Base-by-base conservation (phyloP, 2,797 vertebrate species). In the Miichthys miiuy region DNA sequence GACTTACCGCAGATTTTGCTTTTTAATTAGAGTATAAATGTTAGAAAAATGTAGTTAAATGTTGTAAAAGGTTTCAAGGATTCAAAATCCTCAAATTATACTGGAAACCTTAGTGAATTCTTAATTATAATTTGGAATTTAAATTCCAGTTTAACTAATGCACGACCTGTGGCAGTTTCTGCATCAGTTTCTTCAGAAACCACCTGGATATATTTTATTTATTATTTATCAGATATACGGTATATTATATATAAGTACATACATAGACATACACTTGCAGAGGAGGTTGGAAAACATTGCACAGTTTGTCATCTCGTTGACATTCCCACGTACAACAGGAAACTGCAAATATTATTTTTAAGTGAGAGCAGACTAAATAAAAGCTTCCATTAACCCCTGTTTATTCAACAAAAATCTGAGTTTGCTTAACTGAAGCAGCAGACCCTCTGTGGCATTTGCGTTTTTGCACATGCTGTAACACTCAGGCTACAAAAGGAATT, bases 371-470 rank as follows among this genome's bases (percentile, higher is more conserved):
- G 21, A 50, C 23, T n/a, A 52, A 55, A 70, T 41, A 48, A 66
- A 77, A 55, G 4, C 34, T 68, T 72, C 44, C 3, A 56, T 68
- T 16, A 70, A 27, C 25, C 30, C 27, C 17, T 61, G 38, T 60
- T 62, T 52, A 61, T 78, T 72, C 55, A 80, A 58, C 64, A 56
- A 18, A 64, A 57, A 46, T 57, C 23, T 4, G 2, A 68, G 25
- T 50, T 64, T 61, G 21, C 42, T 57, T 3, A 23, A 25, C 10
- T 51, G 7, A 68, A 64, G 64, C 63, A 68, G 42, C 54, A 72
- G 71, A 64, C 27, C 13, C 25, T 54, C 5, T 41, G 58, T 74
- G 76, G 75, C 77, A 76, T 87, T 78, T 81, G 42, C 47, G 16
- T 62, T 75, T 38, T 54, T 77, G 18, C 60, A 78, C 44, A 61